Evolutionary conservation across 2,888 invertebrate species (phyloP), one percentile per base, ranked within the genome.

Genomic region (Euproctis similis): DNA sequence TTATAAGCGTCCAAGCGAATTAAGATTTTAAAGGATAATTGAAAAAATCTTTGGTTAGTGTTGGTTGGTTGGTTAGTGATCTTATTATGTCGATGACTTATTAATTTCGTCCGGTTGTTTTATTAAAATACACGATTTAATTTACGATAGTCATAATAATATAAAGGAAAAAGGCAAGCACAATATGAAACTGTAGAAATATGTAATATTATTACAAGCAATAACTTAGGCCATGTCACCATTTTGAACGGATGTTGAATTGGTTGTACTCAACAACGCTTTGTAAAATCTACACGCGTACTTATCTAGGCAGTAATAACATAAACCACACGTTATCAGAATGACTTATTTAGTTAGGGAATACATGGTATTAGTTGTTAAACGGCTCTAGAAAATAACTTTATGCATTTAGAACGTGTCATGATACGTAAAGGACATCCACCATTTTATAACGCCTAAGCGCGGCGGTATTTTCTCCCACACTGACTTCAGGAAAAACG

Each of bases 161-260:
- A n/a, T n/a, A n/a, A n/a, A n/a, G n/a, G n/a, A n/a, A n/a, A n/a
- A n/a, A n/a, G n/a, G n/a, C n/a, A n/a, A n/a, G n/a, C n/a, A n/a
- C n/a, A n/a, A n/a, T n/a, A n/a, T n/a, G n/a, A n/a, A n/a, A n/a
- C n/a, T n/a, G n/a, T n/a, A n/a, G n/a, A n/a, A n/a, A n/a, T n/a
- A n/a, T n/a, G n/a, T n/a, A n/a, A n/a, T n/a, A n/a, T n/a, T n/a
- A n/a, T n/a, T n/a, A n/a, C n/a, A n/a, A n/a, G n/a, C n/a, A 14
- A 14, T 50, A 59, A 64, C 47, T 53, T 59, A 71, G 68, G 67
- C 73, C 75, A 78, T 80, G 88, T 80, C 88, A 88, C 88, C 88
- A 88, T 88, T 88, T 88, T 88, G 88, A 87, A 85, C 87, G 85
- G 85, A 84, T 77, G 76, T 34, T 81, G 71, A 38, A 50, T 45